Base-by-base conservation (phyloP, 1,140 invertebrate species). In the Drosophila ficusphila region DNA sequence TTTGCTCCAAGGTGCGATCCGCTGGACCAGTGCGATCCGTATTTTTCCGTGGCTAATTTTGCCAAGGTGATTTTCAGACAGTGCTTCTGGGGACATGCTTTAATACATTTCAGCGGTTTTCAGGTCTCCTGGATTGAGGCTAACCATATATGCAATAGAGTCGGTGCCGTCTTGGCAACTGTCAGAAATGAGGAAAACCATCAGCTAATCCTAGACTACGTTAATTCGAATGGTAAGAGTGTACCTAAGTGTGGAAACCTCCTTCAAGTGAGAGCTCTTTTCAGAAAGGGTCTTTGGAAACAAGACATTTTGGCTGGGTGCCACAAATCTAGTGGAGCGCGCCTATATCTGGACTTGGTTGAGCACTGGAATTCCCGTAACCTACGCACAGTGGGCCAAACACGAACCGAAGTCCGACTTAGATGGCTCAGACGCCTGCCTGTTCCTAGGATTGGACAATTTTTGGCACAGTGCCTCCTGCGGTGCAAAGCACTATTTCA, bases 71-170 rank as follows among this genome's bases (percentile, higher is more conserved):
- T 39, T 29, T 29, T 8, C n/a, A 8, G 7, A 2, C 1, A 1
- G 0, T 11, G 7, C 16, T 11, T 14, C 12, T 6, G 4, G 14
- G 1, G 33, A 2, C 46, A 1, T 21, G 6, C 1, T 3, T 36
- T 8, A 1, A 23, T 21, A 6, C n/a, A 3, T 1, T 4, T 14
- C 34, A 25, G 2, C 0, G 1, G 12, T 5, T 14, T 18, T 9
- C 11, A 85, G 81, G 57, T 79, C 2, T 61, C 23, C 21, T 85
- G 81, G 81, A 25, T 79, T 3, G 23, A 72, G 21, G 81, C 81
- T 0, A 41, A 85, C 41, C 14, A 44, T 0, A 69, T 76, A 2
- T 85, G 81, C 12, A 61, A 85, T 21, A 52, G 27, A 3, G 46
- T 41, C 2, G 58, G 64, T 0, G 51, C 78, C 25, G 70, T 60